These are phyloP conservation scores for Neostethus bicornis DNA, from an alignment of 2,797 vertebrate species.

Conservation along the genomic window DNA sequence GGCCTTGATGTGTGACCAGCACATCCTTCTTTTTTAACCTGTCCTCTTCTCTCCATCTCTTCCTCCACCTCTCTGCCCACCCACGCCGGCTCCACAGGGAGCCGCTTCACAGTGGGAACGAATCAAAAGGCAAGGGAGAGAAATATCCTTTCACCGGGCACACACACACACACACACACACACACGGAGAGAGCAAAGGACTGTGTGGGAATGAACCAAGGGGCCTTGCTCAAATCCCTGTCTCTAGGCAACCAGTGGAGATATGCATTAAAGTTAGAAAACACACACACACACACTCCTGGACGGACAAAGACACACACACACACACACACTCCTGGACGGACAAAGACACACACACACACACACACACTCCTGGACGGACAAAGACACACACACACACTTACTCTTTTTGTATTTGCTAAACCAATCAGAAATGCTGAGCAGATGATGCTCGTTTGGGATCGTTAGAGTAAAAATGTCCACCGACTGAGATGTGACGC, in stretches of 20 bases:
- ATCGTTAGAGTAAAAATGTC: conserved; percentile 34
- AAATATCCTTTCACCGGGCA: conserved; percentile 97
- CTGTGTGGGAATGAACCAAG: conserved; percentile 99
- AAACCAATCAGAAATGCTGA: conserved; percentile 79
- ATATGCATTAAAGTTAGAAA: conserved; percentile 99
- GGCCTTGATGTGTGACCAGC: conserved; percentile 99
- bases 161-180: conserved; percentile 18
- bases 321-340: conserved; percentile 30
- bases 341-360: conserved; percentile 36
- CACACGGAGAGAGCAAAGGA: conserved; percentile 47
- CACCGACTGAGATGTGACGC: conserved; percentile 52
- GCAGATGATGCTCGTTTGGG: conserved; percentile 41
- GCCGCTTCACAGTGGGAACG: conserved; percentile 94
- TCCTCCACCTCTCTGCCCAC: conserved; percentile 93
- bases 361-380: conserved; percentile 27
- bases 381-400: conserved; percentile 21
- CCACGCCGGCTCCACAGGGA: conserved; percentile 97
- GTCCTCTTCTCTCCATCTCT: conserved; percentile 76
- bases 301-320: conserved; percentile 17
- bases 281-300: conserved; percentile 42
- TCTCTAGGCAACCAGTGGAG: conserved; percentile 97
- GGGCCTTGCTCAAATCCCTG: conserved; percentile 98
- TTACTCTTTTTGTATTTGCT: conserved; percentile 80
- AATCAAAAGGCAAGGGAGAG: conserved; percentile 98
- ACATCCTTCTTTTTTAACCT: conserved; percentile 83